These are phyloP conservation scores for Cherax quadricarinatus DNA, from an alignment of 1,140 invertebrate species.

Conservation along the genomic window DNA sequence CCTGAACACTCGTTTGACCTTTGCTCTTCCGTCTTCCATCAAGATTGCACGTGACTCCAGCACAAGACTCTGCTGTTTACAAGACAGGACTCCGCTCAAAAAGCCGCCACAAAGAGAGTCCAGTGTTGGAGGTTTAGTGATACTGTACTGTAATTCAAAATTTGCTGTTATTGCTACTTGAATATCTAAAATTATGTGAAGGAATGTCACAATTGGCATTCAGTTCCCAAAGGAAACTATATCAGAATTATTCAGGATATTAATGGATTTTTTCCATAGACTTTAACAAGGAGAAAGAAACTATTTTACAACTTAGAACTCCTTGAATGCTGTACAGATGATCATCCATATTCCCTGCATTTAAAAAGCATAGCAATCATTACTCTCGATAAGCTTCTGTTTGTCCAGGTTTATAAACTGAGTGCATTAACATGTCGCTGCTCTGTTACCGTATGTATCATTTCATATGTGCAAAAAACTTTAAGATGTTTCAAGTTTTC, in stretches of 20 bases:
- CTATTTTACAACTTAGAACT: constrained; percentile 34
- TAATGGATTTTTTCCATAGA: neutral
- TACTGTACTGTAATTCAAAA: constrained; percentile 15
- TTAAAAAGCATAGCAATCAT: constrained; percentile 54
- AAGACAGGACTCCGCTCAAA: constrained; percentile 39
- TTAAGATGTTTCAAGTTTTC: constrained; percentile 71
- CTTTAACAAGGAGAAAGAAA: constrained; percentile 13
- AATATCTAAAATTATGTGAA: neutral
- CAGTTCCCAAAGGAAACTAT: constrained; percentile 15
- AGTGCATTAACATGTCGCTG: constrained; percentile 50
- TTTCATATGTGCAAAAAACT: constrained; percentile 59
- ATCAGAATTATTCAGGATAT: constrained; percentile 39
- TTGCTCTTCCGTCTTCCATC: constrained; percentile 62
- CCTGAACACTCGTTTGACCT: constrained; percentile 57
- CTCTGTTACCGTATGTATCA: constrained; percentile 53
- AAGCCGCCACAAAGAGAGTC: constrained; percentile 16
- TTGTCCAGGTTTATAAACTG: constrained; percentile 59
- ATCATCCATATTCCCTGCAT: constrained; percentile 51
- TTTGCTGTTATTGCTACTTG: constrained; percentile 1
- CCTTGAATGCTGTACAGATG: constrained; percentile 33
- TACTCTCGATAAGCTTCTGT: constrained; percentile 62
- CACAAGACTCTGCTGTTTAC: constrained; percentile 47
- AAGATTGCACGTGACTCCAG: constrained; percentile 47
- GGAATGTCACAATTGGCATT: neutral
- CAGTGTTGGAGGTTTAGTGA: constrained; percentile 23